phyloP scores from a whole-genome alignment of 2,888 invertebrate genomes.

The Zygogramma bicolorata region DNA sequence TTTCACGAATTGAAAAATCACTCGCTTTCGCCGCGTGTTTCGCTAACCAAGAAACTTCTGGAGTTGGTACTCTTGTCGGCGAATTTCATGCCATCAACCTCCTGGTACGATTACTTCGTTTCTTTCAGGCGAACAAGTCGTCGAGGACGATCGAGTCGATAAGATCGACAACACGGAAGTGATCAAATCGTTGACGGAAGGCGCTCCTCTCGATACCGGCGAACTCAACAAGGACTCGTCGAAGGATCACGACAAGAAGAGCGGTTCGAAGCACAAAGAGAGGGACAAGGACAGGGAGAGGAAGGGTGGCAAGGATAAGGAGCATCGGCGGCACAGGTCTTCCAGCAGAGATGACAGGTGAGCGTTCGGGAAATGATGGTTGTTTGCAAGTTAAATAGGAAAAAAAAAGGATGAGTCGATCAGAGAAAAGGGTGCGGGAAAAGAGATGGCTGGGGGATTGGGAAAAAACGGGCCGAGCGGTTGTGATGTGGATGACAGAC shows the following conservation, averaged over 20 bases:
- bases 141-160: conserved; percentile 73
- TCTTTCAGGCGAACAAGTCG: conserved; percentile 68
- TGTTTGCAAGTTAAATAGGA: neutral
- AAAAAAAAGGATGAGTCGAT: too few species aligned
- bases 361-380: neutral
- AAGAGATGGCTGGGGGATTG: too few species aligned
- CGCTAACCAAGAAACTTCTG: too few species aligned
- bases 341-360: conserved; percentile 51
- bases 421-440: too few species aligned
- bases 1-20: too few species aligned
- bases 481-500: too few species aligned
- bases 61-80: too few species aligned
- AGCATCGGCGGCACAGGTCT: conserved; percentile 52
- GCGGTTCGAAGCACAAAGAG: conserved; percentile 55
- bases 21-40: too few species aligned
- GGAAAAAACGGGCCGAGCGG: too few species aligned
- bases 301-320: conserved; percentile 54
- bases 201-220: conserved; percentile 54
- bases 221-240: conserved; percentile 47
- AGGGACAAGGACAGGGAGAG: conserved; percentile 41
- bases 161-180: conserved; percentile 70
- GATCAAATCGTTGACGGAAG: conserved; percentile 62
- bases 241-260: conserved; percentile 51
- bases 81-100: too few species aligned
- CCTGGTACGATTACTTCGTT: neutral